Evolutionary conservation across 2,113 vertebrate species (phyloP), one percentile per base, ranked within the genome.

Genomic region (Rhinopomastus cyanomelas): DNA sequence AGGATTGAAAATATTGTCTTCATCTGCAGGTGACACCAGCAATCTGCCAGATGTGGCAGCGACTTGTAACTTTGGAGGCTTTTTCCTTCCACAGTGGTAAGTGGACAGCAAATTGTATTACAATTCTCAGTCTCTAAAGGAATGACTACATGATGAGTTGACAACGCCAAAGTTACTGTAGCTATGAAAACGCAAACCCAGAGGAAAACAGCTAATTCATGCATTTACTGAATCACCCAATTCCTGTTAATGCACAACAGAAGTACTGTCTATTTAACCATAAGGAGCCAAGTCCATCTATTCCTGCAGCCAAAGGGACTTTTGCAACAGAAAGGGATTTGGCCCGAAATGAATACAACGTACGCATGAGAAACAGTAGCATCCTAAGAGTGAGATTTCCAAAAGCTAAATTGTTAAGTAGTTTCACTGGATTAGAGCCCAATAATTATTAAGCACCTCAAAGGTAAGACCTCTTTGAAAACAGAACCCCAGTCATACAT

Each of bases 191-290:
- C 17, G 55, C 89, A 94, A 86, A 88, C 83, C 89, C 92, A 88
- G 76, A 95, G 93, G 95, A 93, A 96, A 96, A 95, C 75, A 96
- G 78, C 62, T 94, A 89, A 94, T 92, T 91, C 80, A 85, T 87
- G 92, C 51, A 88, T 85, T 91, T 85, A 93, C 66, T 94, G 83
- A 88, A 94, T 96, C 96, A 96, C 88, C 93, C 90, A 56, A 51
- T 94, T 89, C 94, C 93, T 94, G 92, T 90, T 97, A 96, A 95
- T 94, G 92, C 90, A 95, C 95, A 96, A 89, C 81, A 95, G 92
- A 84, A 96, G 84, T 75, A 92, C 93, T 89, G 90, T 92, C 65
- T 88, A 73, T 80, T 94, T 88, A 93, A 89, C 42, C 68, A 85
- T n/a, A 93, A 79, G 68, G 82, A 93, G 89, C 89, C 87, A 95